Evolutionary conservation across 2,888 invertebrate genomes (phyloP), one percentile per base, ranked within the genome.

Genomic region (Aphodius sticticus): DNA sequence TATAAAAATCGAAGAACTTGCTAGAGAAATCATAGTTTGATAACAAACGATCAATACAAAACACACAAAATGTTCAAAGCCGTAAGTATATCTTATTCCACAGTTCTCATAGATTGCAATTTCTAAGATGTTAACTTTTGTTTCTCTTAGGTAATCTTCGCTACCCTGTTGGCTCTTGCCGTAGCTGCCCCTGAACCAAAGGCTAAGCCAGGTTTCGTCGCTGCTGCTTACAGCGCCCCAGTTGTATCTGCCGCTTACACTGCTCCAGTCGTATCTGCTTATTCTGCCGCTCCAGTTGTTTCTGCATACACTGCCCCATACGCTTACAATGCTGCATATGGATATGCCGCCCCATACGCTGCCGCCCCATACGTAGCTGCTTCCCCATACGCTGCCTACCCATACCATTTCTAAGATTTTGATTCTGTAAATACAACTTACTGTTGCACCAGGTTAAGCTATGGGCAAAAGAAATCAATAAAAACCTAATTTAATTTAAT

Each of bases 101-200:
- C 37, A 35, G n/a, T 53, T 69, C 69, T 15, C n/a, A n/a, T n/a
- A 70, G 53, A 75, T 76, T 76, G 26, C 14, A 26, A 37, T n/a
- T 76, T 6, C 70, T 12, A 70, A 70, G 16, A 16, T 70, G 16
- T 69, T 53, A 37, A 76, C 16, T 70, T 69, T 71, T 77, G 12
- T 77, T 80, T 71, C 80, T 89, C 88, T 1, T 87, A 91, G 91
- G 84, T 91, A 74, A 85, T 91, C 79, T 84, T 91, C 77, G 88
- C 91, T 82, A 89, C 90, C 79, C 84, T 91, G 37, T 79, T 91
- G 86, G 90, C 91, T 77, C 16, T 92, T 83, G 88, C 91, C 81
- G 84, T 91, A 85, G 90, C 92, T 81, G 88, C 89, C 85, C 80
- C 82, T 6, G 79, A 77, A 69, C 80, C 82, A 3, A 80, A 80